Conservation (phyloP, 2,888 invertebrate species). For the Argynnis bischoffii region DNA sequence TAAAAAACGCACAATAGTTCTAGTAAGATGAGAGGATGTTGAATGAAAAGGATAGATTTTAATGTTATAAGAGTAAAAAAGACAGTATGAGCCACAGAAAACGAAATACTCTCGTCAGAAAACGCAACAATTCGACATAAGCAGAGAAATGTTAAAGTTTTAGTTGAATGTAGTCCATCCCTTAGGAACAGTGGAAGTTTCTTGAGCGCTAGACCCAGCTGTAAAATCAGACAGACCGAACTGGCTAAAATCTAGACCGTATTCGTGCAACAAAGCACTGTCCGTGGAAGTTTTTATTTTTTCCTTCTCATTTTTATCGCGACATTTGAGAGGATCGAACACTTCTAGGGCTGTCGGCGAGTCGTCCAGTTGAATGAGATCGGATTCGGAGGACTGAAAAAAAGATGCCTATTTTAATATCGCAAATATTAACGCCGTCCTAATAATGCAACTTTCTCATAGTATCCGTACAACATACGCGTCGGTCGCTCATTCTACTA, state of each 20-base stretch:
- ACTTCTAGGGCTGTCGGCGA: conserved; percentile 71
- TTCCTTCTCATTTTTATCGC: conserved; percentile 64
- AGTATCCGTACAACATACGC: conserved; percentile 20
- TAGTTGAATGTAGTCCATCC: conserved; percentile 77
- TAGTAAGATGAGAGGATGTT: not conserved
- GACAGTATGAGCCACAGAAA: not conserved
- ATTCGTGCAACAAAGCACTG: conserved; percentile 87
- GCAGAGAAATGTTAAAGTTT: not conserved
- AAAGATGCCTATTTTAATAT: conserved; percentile 58
- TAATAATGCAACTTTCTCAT: conserved; percentile 35
- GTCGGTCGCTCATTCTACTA: not conserved
- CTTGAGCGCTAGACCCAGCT: conserved; percentile 51
- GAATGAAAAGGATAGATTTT: not conserved
- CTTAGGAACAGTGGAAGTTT: conserved; percentile 60
- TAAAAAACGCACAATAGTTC: conserved; percentile 22
- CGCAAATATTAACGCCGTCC: conserved; percentile 32
- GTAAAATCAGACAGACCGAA: conserved; percentile 76
- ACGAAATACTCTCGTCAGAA: conserved; percentile 1
- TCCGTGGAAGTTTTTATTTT: conserved; percentile 76
- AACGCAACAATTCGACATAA: too few relatives aligned
- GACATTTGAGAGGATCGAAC: conserved; percentile 71
- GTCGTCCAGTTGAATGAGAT: conserved; percentile 76
- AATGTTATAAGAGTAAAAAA: not conserved
- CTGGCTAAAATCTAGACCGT: conserved; percentile 86
- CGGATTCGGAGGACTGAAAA: conserved; percentile 74